These are phyloP conservation scores for Cariama cristata DNA, from an alignment of 2,113 vertebrate genomes.

Conservation along the genomic window DNA sequence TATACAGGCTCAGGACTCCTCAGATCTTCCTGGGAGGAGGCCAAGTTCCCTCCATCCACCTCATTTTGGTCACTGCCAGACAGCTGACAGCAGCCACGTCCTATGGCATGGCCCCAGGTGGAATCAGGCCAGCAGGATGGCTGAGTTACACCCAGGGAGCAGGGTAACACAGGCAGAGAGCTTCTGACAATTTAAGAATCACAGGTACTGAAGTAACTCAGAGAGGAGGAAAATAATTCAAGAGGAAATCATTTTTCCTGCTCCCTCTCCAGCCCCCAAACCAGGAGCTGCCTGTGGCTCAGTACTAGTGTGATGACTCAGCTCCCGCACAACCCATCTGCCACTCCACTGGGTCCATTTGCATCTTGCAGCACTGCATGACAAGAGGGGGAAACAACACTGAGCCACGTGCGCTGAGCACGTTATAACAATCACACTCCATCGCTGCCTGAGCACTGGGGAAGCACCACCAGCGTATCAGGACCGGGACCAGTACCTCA, in stretches of 20 bases:
- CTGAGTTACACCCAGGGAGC: background rate
- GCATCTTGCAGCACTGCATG: constrained; percentile 3
- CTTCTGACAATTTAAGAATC: background rate
- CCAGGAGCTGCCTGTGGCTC: constrained; percentile 34
- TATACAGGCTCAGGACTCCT: background rate
- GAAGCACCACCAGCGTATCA: rapidly evolving
- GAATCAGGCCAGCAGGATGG: background rate
- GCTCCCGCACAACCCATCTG: constrained; percentile 25
- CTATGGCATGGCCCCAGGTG: background rate
- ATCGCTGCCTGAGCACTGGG: rapidly evolving
- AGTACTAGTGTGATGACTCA: constrained; percentile 1
- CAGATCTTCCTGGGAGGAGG: background rate
- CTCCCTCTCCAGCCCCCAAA: constrained; percentile 22
- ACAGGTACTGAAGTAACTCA: background rate
- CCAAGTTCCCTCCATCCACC: background rate
- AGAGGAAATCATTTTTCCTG: constrained; percentile 37
- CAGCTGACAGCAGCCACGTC: background rate
- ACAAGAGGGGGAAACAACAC: background rate
- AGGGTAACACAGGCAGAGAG: background rate
- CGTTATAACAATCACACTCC: background rate
- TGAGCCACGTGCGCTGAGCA: background rate
- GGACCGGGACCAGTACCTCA: background rate
- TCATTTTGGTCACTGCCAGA: background rate
- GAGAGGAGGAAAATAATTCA: background rate
- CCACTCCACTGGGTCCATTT: background rate